Evolutionary conservation across 2,888 invertebrate genomes (phyloP), one percentile per base, ranked within the genome.

Genomic region (Parnassius mnemosyne): DNA sequence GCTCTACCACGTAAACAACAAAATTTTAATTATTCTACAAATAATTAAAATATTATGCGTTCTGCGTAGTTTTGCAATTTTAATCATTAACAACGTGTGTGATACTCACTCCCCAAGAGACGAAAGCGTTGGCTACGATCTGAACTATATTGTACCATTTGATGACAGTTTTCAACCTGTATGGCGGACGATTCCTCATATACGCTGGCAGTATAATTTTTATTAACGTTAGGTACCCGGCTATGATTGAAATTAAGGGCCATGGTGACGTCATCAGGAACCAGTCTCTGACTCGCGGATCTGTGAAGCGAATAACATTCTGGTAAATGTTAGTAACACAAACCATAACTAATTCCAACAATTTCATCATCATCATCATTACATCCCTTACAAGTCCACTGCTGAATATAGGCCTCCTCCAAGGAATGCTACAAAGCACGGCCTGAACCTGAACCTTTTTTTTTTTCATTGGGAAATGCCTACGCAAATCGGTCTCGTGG

Each of bases 81-180:
- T 11, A 11, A 43, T 43, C 11, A 43, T 11, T 11, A 10, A 11
- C 11, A 10, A 9, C 7, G 1, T 43, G 0, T 10, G 10, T 11
- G 9, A 43, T 43, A 87, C 93, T 92, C 80, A 96, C 96, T 90
- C 94, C 95, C 80, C 94, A 93, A 74, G 95, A 94, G 50, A 95
- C 89, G 65, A 92, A 84, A n/a, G 92, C 86, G 69, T 95, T 96
- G 42, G 94, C 92, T 3, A 93, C 65, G 12, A 97, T 95, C 93
- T 97, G 97, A 56, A 94, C 78, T n/a, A 96, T 83, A 80, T 98
- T 97, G 87, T 97, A 98, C 71, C 93, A 87, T 64, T 94, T 92
- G 68, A 97, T 94, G 44, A 95, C 77, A 2, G 80, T 88, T 68
- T 93, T 94, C 43, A 97, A 82, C 11, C 94, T 83, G 76, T 93